Base-by-base conservation (phyloP, 1,140 invertebrate genomes). In the Lasaia peninsularis region DNA sequence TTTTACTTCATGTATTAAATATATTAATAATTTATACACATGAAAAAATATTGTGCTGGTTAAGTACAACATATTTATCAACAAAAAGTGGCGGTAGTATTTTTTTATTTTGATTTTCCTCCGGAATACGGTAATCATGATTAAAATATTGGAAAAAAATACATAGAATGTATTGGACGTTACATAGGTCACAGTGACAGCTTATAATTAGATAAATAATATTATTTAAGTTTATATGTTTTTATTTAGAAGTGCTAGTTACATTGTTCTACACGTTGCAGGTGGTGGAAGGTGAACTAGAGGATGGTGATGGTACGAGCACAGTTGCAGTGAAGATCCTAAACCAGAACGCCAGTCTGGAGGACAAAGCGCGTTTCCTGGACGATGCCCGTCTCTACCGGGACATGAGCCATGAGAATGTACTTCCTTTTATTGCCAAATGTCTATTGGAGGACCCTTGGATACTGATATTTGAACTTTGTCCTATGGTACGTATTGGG, bases 221-320 rank as follows among this genome's bases (percentile, higher is more conserved):
- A 24, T 52, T n/a, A 33, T 31, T 31, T 14, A 11, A 53, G 34
- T 12, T 3, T 37, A 24, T 24, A 24, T 3, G 24, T 24, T 24
- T 24, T 24, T 7, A 24, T 24, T 24, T 24, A 24, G 24, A 24
- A 24, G 24, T 24, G 24, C 7, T 24, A 24, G 24, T 24, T 24
- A 24, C 24, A 51, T n/a, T 31, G 1, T 10, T 33, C 50, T 20
- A 0, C 44, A 7, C 55, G 11, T 55, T 54, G 28, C 68, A 94
- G 93, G 93, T 94, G 20, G 91, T 95, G 16, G 92, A 94, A 81
- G 93, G 93, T 9, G 92, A 94, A 80, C 91, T 60, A 71, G 91
- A 71, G 87, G 72, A 80, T 28, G 63, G 63, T 0, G 18, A 62
- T 4, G 65, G 71, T 12, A 57, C 64, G 9, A 66, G 63, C 5